Evolutionary conservation across 2,888 invertebrate genomes (phyloP).

Genomic region (Andrena hattorfiana): DNA sequence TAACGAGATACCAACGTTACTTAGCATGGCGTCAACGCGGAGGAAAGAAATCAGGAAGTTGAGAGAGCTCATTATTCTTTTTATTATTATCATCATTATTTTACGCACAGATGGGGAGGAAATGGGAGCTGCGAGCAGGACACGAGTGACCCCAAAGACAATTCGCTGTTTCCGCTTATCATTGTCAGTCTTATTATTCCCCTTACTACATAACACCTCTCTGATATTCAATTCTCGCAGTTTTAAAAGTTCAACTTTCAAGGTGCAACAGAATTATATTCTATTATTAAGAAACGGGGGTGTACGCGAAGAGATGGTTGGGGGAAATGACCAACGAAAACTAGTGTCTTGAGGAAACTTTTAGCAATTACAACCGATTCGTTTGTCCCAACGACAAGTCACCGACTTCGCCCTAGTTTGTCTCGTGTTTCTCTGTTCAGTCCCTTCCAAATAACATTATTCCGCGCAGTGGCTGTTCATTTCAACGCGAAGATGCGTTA

Average conservation of each 20-base stretch:
- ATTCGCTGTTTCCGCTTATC: conserved; percentile 20
- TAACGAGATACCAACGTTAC: conserved; percentile 11
- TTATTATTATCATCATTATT: conserved; percentile 25
- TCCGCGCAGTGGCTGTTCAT: too few relatives aligned
- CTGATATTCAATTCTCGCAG: neutral
- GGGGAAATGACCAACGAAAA: neutral
- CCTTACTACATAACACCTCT: neutral
- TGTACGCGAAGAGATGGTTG: conserved; percentile 21
- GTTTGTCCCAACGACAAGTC: neutral
- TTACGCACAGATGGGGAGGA: conserved; percentile 16
- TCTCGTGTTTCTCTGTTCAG: neutral
- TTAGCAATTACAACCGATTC: neutral
- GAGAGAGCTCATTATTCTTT: neutral
- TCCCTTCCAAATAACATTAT: too few relatives aligned
- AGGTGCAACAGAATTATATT: conserved; percentile 1
- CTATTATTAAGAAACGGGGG: neutral
- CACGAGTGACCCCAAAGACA: conserved; percentile 35
- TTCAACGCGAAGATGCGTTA: too few relatives aligned
- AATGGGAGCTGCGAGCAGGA: neutral
- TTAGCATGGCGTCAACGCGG: neutral
- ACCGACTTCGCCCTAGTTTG: neutral
- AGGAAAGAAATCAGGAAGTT: too few relatives aligned
- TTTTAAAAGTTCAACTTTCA: neutral
- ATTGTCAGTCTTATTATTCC: neutral
- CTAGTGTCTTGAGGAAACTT: neutral